Conservation (phyloP, 2,113 vertebrate genomes). For the Sciurus niger region DNA sequence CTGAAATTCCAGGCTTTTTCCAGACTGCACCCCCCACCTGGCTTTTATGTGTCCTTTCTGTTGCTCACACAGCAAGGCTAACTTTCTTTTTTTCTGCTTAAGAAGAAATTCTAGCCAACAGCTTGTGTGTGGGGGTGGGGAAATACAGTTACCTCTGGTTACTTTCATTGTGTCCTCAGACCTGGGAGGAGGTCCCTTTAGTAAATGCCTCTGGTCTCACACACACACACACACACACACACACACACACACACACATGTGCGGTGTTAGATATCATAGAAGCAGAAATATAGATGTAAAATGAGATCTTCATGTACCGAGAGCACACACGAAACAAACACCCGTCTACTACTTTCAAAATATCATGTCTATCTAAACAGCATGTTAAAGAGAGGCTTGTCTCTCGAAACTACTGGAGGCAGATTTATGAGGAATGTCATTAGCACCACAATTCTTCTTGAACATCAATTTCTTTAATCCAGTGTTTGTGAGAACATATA, state of each 20-base stretch:
- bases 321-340: background rate
- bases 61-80: background rate
- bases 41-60: constrained; percentile 29
- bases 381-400: background rate
- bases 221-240: too few relatives aligned
- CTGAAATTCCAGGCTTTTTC: constrained; percentile 11
- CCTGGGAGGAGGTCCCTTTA: background rate
- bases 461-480: background rate
- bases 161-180: background rate
- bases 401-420: background rate
- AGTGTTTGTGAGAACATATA: background rate
- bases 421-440: constrained; percentile 38
- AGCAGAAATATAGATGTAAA: background rate
- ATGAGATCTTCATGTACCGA: background rate
- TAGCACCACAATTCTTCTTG: background rate
- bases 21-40: background rate
- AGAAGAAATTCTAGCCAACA: constrained; percentile 32
- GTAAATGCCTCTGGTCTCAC: background rate
- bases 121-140: background rate
- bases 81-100: background rate
- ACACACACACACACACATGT: too few relatives aligned
- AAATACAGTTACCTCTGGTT: background rate
- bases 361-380: background rate
- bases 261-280: background rate
- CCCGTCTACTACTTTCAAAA: background rate